Evolutionary conservation across 2,888 invertebrate genomes (phyloP).

Genomic region (Geotrupes spiniger): DNA sequence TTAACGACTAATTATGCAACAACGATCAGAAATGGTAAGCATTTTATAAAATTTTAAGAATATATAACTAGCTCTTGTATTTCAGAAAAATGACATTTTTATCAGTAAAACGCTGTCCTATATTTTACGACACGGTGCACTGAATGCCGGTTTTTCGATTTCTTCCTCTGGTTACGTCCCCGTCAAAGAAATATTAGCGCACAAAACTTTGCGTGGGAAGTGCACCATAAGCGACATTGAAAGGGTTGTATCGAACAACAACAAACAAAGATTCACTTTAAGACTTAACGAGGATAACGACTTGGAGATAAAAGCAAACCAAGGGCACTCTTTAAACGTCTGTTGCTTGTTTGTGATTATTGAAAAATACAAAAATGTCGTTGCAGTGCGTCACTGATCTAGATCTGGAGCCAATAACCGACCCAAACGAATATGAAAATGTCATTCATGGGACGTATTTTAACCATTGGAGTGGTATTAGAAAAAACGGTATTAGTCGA

Average conservation of each 20-base stretch:
- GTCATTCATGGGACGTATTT: conserved; percentile 83
- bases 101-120: conserved; percentile 72
- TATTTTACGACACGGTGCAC: conserved; percentile 73
- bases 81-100: conserved; percentile 25
- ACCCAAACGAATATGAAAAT: conserved; percentile 51
- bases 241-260: too few relatives aligned
- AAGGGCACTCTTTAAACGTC: conserved; percentile 69
- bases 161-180: conserved; percentile 66
- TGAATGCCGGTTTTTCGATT: conserved; percentile 61
- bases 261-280: too few relatives aligned
- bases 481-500: conserved; percentile 62
- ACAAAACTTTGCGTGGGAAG: conserved; percentile 49
- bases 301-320: conserved; percentile 72
- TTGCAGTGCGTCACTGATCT: conserved; percentile 46
- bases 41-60: too few relatives aligned
- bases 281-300: too few relatives aligned
- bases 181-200: conserved; percentile 59
- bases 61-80: too few relatives aligned
- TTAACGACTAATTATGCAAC: too few relatives aligned
- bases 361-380: too few relatives aligned
- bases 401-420: conserved; percentile 47
- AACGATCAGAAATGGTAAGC: too few relatives aligned
- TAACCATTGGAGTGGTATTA: conserved; percentile 63
- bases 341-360: too few relatives aligned
- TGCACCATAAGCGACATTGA: conserved; percentile 57